phyloP scores from a whole-genome alignment of 2,113 vertebrate species.

The Salvator merianae region DNA sequence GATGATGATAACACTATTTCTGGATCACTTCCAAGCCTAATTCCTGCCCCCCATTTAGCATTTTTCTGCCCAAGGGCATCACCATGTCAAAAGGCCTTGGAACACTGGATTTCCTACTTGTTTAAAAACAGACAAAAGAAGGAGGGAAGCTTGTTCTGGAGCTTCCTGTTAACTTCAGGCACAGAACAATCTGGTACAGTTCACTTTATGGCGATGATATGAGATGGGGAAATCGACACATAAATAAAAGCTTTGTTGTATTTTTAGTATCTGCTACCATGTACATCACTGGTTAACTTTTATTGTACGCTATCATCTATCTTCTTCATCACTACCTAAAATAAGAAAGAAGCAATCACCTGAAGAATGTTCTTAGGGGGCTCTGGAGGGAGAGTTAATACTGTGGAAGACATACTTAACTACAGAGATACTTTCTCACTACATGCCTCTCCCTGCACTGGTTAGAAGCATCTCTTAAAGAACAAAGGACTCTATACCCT shows the following conservation, averaged over 20 bases:
- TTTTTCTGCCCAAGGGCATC: not conserved
- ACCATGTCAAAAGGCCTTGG: not conserved
- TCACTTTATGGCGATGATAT: not conserved
- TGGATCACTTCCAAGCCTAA: not conserved
- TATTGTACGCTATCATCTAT: not conserved
- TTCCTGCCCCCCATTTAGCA: not conserved
- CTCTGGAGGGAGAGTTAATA: not conserved
- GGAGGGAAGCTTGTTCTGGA: not conserved
- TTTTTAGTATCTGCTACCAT: not conserved
- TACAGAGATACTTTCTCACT: not conserved
- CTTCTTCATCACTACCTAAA: not conserved
- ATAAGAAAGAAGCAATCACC: not conserved
- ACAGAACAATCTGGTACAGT: not conserved
- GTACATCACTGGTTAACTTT: not conserved
- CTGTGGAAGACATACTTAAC: not conserved
- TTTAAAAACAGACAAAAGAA: slow-evolving; percentile 11
- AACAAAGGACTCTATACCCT: not conserved
- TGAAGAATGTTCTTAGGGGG: not conserved
- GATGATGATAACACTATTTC: not conserved
- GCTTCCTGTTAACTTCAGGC: not conserved
- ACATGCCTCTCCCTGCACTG: not conserved
- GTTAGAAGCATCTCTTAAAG: not conserved
- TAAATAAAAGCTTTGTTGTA: slow-evolving; percentile 43
- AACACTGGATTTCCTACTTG: slow-evolving; percentile 9
- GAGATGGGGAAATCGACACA: not conserved